Evolutionary conservation across 1,140 invertebrate species (phyloP), one percentile per base, ranked within the genome.

Genomic region (Homalodisca vitripennis): DNA sequence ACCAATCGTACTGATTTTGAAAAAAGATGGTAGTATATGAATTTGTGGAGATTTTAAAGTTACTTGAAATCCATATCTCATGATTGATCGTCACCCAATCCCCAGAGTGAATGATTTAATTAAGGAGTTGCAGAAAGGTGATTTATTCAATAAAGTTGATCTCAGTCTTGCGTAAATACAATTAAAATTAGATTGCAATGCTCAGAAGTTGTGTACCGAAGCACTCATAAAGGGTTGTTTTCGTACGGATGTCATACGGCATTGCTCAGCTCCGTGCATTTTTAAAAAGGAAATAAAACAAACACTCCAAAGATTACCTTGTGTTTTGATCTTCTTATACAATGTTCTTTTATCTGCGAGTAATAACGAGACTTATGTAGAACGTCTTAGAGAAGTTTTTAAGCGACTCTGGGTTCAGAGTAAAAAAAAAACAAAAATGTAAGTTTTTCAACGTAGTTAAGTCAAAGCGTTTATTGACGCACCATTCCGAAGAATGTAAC

Each of bases 341-440:
- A 69, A 73, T 34, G 67, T 74, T 66, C 70, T 73, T 41, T 29
- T 71, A 1, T 71, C 71, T 0, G 71, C 71, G 13, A 29, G 32
- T 34, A 69, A 34, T 53, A 53, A 13, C 14, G 46, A 14, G 67
- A 62, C 22, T 24, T 69, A 74, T 32, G 12, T 65, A 29, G 26
- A 63, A 26, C 68, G 51, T 2, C 31, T 72, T 27, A 13, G 48
- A 34, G 27, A 68, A 64, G 67, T 70, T 22, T 74, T 69, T 67
- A 22, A 68, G 26, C 20, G 63, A 72, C 20, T 32, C 67, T 26
- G 53, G 65, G 10, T 68, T 72, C 1, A 65, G 48, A 41, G 17
- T 74, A 62, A 74, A 71, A 34, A 31, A 72, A 81, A 3, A 68
- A 71, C 60, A 31, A 30, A 3, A 62, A 74, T 6, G 79, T 78